Base-by-base conservation (phyloP, 92 coral and sea anemone genomes). In the Phenganax subtilis region DNA sequence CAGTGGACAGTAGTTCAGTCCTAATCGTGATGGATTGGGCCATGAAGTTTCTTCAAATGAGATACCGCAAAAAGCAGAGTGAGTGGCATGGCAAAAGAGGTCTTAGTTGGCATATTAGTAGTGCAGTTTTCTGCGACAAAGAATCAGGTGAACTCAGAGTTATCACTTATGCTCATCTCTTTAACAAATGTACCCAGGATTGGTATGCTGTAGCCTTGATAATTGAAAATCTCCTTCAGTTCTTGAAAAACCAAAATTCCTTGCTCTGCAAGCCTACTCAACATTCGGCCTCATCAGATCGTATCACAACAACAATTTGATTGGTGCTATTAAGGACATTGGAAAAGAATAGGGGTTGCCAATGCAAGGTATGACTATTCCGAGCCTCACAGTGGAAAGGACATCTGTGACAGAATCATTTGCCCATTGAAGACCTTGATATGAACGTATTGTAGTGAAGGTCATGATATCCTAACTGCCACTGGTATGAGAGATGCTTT, bases 11-110 rank as follows among this genome's bases (percentile, higher is more conserved):
- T 20, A 86, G 84, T 75, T 88, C 91, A 29, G 86, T 85, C 64
- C 88, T 84, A 63, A 71, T 88, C 52, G 75, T 90, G 53, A 86
- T 88, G 88, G 94, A 90, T 75, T 90, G 91, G 94, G 94, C 91
- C 11, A 90, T 90, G 94, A 90, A 90, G 86, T 88, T 90, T 51
- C 75, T 88, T 71, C 94, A 90, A 85, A 75, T 88, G 61, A 89
- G 91, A 55, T 88, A 88, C 59, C 83, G 90, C 85, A 91, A 91
- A 57, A 91, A 91, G 77, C 90, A 91, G 80, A 71, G 77, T 27
- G 91, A 90, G 70, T 91, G 91, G 94, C 86, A 17, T 56, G 91
- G 91, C 10, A 88, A 90, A 61, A 71, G 93, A 76, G 91, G 89
- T 7, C 85, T 88, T 29, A 90, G 88, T 16, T 88, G 88, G 92